Evolutionary conservation across 2,113 vertebrate species (phyloP).

Genomic region (Okapia johnstoni): DNA sequence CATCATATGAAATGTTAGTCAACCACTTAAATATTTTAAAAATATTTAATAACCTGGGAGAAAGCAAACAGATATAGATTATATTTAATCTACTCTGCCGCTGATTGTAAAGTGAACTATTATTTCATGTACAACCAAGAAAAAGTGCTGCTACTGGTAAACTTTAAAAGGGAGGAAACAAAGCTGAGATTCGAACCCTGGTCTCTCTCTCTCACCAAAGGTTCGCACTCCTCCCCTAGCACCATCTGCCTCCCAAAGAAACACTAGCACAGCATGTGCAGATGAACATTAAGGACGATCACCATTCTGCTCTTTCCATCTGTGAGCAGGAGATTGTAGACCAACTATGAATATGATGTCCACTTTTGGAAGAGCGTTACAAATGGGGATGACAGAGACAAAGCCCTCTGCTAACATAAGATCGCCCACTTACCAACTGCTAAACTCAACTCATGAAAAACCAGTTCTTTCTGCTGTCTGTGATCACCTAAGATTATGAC

Average conservation of each 20-base stretch:
- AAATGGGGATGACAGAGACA: not conserved
- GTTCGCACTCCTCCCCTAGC: not conserved
- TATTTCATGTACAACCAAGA: too few species aligned
- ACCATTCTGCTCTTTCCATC: not conserved
- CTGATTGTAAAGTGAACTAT: too few species aligned
- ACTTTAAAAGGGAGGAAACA: not conserved
- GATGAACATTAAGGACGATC: not conserved
- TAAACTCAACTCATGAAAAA: not conserved
- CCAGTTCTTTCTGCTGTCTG: not conserved
- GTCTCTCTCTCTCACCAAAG: not conserved
- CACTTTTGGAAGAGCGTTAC: not conserved
- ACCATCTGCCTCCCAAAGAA: not conserved
- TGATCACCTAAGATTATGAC: not conserved
- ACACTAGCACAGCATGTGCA: not conserved
- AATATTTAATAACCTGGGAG: not conserved
- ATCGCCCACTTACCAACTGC: not conserved
- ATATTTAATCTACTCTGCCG: too few species aligned
- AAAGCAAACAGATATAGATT: not conserved
- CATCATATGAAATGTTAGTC: not conserved
- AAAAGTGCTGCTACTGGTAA: not conserved
- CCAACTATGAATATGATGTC: not conserved
- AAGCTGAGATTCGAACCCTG: not conserved
- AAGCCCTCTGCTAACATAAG: not conserved
- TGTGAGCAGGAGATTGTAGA: not conserved
- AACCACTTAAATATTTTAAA: not conserved